These are phyloP conservation scores for Emberiza fucata DNA, from an alignment of 2,113 vertebrate genomes.

Conservation along the genomic window DNA sequence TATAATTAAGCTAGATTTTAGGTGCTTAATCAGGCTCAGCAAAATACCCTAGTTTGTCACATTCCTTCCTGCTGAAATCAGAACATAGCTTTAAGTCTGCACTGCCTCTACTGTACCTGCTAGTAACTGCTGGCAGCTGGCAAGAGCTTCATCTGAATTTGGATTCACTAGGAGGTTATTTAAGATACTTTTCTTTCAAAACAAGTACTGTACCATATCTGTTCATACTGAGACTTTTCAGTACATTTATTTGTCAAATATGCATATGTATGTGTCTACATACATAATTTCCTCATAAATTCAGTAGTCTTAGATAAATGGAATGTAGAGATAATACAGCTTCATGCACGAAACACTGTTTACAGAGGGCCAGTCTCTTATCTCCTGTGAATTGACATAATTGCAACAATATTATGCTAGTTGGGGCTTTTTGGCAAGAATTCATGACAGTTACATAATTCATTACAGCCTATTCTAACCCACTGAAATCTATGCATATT, in stretches of 20 bases:
- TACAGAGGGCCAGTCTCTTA: conserved; percentile 27
- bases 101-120: conserved; percentile 60
- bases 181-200: conserved; percentile 31
- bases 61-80: conserved; percentile 54
- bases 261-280: conserved; percentile 46
- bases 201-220: not conserved
- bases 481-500: conserved; percentile 27
- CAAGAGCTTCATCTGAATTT: conserved; percentile 16
- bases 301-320: conserved; percentile 5
- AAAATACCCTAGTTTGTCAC: conserved; percentile 35
- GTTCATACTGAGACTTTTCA: conserved; percentile 2
- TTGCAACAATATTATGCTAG: conserved; percentile 44
- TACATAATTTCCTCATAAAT: conserved; percentile 39
- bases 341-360: not conserved
- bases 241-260: conserved; percentile 36
- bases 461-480: conserved; percentile 50
- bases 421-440: conserved; percentile 39
- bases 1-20: conserved; percentile 49
- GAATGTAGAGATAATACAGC: conserved; percentile 24
- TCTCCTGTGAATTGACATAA: conserved; percentile 46
- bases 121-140: conserved; percentile 55
- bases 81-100: conserved; percentile 27
- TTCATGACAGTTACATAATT: conserved; percentile 46
- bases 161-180: conserved; percentile 20
- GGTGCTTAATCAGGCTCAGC: conserved; percentile 36